These are phyloP conservation scores for Erithacus rubecula DNA, from an alignment of 2,797 vertebrate genomes.

Conservation along the genomic window DNA sequence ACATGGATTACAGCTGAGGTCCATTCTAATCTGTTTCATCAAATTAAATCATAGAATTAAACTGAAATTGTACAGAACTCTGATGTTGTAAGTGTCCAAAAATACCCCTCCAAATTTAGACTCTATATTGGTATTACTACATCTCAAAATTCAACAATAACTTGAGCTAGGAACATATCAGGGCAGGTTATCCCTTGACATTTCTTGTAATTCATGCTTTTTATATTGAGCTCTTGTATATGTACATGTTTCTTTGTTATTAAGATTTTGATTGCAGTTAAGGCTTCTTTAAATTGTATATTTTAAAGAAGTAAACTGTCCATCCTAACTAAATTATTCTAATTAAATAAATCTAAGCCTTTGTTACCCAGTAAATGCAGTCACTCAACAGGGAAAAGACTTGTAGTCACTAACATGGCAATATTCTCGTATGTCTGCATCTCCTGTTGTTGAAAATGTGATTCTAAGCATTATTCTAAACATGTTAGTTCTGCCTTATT, in stretches of 20 bases:
- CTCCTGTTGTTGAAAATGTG: neutral
- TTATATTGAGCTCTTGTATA: neutral
- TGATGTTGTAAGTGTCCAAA: rapidly evolving
- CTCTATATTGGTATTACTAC: neutral
- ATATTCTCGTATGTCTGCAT: neutral
- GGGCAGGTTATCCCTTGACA: neutral
- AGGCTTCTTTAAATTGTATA: neutral
- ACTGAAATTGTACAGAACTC: neutral
- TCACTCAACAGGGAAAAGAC: neutral
- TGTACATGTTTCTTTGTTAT: neutral
- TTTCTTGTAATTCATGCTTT: neutral
- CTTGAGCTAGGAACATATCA: neutral
- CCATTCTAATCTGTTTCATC: neutral
- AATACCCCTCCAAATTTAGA: neutral
- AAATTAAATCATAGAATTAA: neutral
- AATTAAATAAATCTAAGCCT: neutral
- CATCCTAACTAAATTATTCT: neutral
- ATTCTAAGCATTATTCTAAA: neutral
- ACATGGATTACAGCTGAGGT: neutral
- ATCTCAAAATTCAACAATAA: neutral
- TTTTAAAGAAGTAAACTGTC: neutral
- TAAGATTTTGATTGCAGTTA: neutral
- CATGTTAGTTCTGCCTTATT: neutral
- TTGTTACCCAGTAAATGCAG: neutral
- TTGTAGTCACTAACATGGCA: neutral